Conservation (phyloP, 2,113 vertebrate genomes). For the Silurus asotus region DNA sequence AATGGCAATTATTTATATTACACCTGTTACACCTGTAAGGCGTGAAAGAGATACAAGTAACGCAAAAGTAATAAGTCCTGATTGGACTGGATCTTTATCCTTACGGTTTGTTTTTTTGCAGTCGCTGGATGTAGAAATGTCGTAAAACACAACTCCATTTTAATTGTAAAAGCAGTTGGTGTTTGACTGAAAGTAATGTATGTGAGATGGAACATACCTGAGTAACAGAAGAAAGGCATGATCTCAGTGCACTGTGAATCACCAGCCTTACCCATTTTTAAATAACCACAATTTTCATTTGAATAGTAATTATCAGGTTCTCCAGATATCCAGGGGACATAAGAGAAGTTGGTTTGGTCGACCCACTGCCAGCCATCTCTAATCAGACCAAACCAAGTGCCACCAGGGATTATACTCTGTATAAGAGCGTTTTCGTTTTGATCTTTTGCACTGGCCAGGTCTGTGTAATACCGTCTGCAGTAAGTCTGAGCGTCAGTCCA, state of each 20-base stretch:
- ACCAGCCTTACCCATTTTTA: fast-evolving
- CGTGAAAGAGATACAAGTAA: too few species aligned
- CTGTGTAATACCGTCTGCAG: conserved; percentile 5
- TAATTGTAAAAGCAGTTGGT: background rate
- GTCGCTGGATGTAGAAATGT: background rate
- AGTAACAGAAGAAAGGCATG: conserved; percentile 14
- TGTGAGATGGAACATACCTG: background rate
- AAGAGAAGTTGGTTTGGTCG: background rate
- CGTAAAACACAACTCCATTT: background rate
- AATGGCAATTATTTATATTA: too few species aligned
- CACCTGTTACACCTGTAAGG: too few species aligned
- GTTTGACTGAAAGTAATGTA: background rate
- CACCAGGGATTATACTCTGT: fast-evolving
- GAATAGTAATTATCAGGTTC: background rate
- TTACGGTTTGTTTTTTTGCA: background rate
- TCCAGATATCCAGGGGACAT: background rate
- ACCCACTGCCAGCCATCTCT: conserved; percentile 34
- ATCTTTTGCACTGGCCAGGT: background rate
- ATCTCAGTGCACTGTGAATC: background rate
- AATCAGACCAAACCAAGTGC: conserved; percentile 18
- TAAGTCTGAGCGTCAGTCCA: conserved; percentile 14
- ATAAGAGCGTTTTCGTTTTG: background rate
- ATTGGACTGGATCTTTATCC: background rate
- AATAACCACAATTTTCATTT: background rate
- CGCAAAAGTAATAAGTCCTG: too few species aligned